A percentile compares a stretch with the other conserved stretches of the same genome.
These are phyloP conservation scores for Strongylocentrotus purpuratus DNA, from an alignment of 35 echinoderm and acorn worm genomes.

Conservation along the genomic window DNA sequence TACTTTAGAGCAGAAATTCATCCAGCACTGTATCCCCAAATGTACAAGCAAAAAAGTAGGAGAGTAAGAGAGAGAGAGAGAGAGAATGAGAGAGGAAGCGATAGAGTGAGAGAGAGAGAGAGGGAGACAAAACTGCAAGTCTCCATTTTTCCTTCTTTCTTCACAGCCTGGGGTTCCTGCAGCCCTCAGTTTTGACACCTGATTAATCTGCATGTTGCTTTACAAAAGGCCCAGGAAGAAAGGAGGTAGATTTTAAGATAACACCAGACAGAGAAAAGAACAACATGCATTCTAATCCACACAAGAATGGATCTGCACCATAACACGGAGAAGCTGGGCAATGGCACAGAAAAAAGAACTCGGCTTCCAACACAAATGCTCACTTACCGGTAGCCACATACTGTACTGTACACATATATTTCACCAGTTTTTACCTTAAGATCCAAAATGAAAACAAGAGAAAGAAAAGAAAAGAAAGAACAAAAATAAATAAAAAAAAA, in stretches of 20 bases:
- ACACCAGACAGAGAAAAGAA: slow-evolving; percentile 18
- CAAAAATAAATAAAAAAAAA: too few species aligned
- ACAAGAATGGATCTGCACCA: background rate
- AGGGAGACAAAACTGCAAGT: too few species aligned
- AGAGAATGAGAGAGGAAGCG: too few species aligned
- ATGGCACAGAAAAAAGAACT: background rate
- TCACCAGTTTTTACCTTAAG: too few species aligned
- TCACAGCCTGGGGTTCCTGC: background rate
- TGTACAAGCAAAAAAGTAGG: background rate
- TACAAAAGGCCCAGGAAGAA: background rate
- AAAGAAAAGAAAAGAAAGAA: too few species aligned
- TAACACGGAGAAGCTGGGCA: background rate
- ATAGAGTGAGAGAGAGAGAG: too few species aligned
- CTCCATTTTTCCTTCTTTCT: background rate
- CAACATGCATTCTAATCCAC: slow-evolving; percentile 20
- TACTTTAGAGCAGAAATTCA: background rate
- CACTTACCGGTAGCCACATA: too few species aligned
- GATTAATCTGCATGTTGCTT: background rate
- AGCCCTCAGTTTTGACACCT: slow-evolving; percentile 12
- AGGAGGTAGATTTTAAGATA: slow-evolving; percentile 36
- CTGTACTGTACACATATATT: too few species aligned
- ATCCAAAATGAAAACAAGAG: too few species aligned
- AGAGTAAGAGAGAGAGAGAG: too few species aligned
- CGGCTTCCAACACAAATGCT: background rate
- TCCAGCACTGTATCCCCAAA: background rate